Conservation (phyloP, 1,140 invertebrate species). For the Aporrectodea caliginosa region DNA sequence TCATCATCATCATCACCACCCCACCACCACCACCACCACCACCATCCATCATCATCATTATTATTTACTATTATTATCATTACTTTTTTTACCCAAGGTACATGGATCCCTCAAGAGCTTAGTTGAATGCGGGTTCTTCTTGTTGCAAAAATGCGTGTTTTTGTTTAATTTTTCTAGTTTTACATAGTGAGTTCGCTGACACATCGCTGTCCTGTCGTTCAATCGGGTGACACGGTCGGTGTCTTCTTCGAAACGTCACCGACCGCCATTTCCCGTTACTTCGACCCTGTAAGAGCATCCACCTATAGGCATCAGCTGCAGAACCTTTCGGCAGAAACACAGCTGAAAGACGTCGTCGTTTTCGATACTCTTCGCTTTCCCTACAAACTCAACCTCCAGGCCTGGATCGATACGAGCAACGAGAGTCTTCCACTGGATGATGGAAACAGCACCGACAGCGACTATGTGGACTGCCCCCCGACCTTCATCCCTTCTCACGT, state of each 20-base stretch:
- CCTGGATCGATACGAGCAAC: not conserved
- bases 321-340: not conserved
- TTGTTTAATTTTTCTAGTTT: no score
- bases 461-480: not conserved
- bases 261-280: not conserved
- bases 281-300: not conserved
- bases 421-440: not conserved
- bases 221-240: not conserved
- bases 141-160: no score
- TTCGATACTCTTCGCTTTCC: not conserved
- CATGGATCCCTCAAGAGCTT: no score
- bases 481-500: not conserved
- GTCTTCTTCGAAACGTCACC: not conserved
- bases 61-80: no score
- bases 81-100: no score
- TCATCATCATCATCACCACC: no score
- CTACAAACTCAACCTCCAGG: not conserved
- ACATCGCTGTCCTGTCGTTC: not conserved
- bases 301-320: not conserved
- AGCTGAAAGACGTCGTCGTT: not conserved
- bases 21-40: no score
- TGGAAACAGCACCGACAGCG: no score
- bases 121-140: no score
- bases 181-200: not conserved
- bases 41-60: no score